phyloP scores from a whole-genome alignment of 2,888 invertebrate genomes.

The Chaitophorus viminalis region DNA sequence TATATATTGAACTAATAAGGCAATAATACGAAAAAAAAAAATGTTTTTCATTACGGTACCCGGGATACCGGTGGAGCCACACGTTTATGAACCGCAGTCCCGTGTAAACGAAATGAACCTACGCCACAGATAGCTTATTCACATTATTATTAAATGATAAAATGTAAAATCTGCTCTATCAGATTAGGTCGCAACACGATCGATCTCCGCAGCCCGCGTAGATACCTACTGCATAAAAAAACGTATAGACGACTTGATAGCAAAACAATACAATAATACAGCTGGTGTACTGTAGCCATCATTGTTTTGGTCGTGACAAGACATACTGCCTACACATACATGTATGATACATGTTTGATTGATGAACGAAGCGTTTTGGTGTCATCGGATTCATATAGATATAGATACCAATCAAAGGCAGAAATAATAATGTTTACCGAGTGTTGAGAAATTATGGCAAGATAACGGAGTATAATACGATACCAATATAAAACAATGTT shows the following conservation, averaged over 20 bases:
- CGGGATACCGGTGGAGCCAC: no score
- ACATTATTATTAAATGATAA: background rate
- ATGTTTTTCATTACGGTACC: no score
- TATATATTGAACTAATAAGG: no score
- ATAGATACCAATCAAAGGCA: background rate
- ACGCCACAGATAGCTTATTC: background rate
- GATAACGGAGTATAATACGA: background rate
- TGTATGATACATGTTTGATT: background rate
- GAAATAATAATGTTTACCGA: background rate
- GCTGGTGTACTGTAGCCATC: background rate
- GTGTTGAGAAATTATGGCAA: background rate
- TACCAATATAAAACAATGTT: no score
- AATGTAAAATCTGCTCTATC: background rate
- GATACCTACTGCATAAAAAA: background rate
- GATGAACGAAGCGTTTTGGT: background rate
- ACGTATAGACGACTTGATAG: background rate
- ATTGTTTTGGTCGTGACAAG: conserved; percentile 21
- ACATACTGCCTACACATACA: background rate
- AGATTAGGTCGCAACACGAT: conserved; percentile 26
- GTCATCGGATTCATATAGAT: background rate
- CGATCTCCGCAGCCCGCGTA: background rate
- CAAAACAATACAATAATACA: conserved; percentile 6
- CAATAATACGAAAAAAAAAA: no score
- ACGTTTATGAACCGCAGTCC: no score
- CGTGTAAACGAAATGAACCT: background rate